phyloP scores from a whole-genome alignment of 2,888 invertebrate species.

The Pegoplata infirma region DNA sequence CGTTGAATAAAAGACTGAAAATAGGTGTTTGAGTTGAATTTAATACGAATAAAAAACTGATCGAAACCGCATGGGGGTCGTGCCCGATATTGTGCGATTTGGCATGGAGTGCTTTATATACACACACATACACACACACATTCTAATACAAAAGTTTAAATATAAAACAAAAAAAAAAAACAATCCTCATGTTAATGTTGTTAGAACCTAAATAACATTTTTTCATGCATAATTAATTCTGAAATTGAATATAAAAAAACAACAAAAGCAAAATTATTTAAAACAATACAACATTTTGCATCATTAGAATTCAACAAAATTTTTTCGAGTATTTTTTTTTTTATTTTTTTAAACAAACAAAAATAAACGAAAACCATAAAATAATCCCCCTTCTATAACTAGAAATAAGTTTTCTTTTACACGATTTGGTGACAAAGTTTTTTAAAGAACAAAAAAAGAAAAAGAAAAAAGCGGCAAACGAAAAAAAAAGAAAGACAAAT shows the following conservation, averaged over 20 bases:
- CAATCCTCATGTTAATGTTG: conserved; percentile 25
- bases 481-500: conserved; percentile 45
- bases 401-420: conserved; percentile 42
- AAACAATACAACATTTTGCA: conserved; percentile 47
- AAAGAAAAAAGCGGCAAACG: conserved; percentile 5
- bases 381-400: conserved; percentile 8
- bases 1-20: too few species aligned
- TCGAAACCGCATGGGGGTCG: too few species aligned
- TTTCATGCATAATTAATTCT: conserved; percentile 56
- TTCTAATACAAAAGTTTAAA: neutral
- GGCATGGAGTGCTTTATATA: too few species aligned
- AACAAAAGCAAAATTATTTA: conserved; percentile 28
- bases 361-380: conserved; percentile 29
- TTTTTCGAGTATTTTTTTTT: conserved; percentile 20
- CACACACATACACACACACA: neutral
- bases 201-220: conserved; percentile 28
- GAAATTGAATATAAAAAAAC: conserved; percentile 46
- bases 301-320: conserved; percentile 55
- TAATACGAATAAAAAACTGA: too few species aligned
- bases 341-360: conserved; percentile 1
- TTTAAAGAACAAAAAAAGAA: conserved; percentile 15
- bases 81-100: too few species aligned
- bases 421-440: conserved; percentile 55
- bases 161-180: neutral
- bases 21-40: too few species aligned